A percentile compares a stretch with the other conserved stretches of the same genome.
Evolutionary conservation across 2,113 vertebrate genomes (phyloP).

Genomic region (Chlorodrepanis virens): DNA sequence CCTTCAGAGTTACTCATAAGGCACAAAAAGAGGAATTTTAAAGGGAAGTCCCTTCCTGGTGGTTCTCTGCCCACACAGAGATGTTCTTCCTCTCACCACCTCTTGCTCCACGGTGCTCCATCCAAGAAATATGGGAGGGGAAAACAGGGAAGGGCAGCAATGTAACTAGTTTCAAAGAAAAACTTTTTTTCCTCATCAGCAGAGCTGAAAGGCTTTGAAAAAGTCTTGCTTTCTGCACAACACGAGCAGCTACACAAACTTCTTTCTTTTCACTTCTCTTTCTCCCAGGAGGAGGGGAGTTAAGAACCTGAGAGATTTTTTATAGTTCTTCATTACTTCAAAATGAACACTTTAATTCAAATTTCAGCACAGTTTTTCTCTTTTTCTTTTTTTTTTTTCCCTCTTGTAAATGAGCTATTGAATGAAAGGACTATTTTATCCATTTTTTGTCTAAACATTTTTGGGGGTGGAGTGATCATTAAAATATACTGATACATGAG

Average conservation of each 20-base stretch:
- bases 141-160: background rate
- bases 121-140: background rate
- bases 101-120: fast-evolving
- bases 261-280: conserved; percentile 5
- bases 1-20: background rate
- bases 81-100: background rate
- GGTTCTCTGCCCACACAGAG: fast-evolving
- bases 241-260: background rate
- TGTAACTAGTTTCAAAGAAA: background rate
- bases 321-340: conserved; percentile 31
- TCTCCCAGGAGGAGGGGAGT: conserved; percentile 35
- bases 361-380: conserved; percentile 21
- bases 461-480: background rate
- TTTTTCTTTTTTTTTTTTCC: background rate
- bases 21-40: background rate
- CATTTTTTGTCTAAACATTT: conserved; percentile 15
- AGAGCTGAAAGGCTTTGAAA: conserved; percentile 15
- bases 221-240: background rate
- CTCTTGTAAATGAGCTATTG: background rate
- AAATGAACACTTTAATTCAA: conserved; percentile 43
- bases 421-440: conserved; percentile 13
- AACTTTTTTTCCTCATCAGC: conserved; percentile 23
- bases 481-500: conserved; percentile 11
- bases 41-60: background rate
- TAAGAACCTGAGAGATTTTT: conserved; percentile 48